These are phyloP conservation scores for Styela clava DNA, from an alignment of 23 tunicate genomes.

Conservation along the genomic window DNA sequence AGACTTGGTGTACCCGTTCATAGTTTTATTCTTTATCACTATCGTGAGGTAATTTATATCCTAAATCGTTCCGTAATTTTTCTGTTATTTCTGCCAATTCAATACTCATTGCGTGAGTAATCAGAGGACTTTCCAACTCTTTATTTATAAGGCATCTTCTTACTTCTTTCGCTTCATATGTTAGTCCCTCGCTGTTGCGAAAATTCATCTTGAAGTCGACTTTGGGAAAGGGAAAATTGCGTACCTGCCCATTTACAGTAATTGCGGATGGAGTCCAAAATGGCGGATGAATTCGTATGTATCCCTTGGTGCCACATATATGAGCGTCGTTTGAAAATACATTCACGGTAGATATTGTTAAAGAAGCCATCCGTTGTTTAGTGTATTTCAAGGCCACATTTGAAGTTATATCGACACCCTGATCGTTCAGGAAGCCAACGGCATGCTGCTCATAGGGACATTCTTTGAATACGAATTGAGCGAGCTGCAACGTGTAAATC, in stretches of 20 bases:
- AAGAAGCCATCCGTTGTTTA: constrained; percentile 42
- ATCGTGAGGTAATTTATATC: constrained; percentile 33
- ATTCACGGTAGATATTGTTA: constrained; percentile 34
- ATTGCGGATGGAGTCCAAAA: constrained; percentile 34
- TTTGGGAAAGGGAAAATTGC: constrained; percentile 22
- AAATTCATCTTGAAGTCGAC: constrained; percentile 26
- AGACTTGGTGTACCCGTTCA: too few relatives aligned
- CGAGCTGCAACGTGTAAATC: constrained; percentile 52
- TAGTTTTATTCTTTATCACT: too few relatives aligned
- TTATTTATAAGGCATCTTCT: constrained; percentile 59
- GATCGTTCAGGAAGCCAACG: constrained; percentile 48
- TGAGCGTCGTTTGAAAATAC: constrained; percentile 48
- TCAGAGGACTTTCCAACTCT: constrained; percentile 2
- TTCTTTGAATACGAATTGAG: constrained; percentile 66
- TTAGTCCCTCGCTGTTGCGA: constrained; percentile 48
- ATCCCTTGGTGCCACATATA: constrained; percentile 67
- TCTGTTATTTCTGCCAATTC: constrained; percentile 38
- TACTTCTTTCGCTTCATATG: constrained; percentile 81
- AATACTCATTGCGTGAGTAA: constrained; percentile 23
- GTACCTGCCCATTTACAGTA: background rate
- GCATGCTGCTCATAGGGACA: constrained; percentile 34
- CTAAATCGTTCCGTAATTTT: constrained; percentile 36
- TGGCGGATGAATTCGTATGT: constrained; percentile 49
- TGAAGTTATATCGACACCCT: constrained; percentile 62
- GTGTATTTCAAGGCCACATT: constrained; percentile 56